phyloP scores from a whole-genome alignment of 1,140 invertebrate genomes.

The Drosophila rhopaloa region DNA sequence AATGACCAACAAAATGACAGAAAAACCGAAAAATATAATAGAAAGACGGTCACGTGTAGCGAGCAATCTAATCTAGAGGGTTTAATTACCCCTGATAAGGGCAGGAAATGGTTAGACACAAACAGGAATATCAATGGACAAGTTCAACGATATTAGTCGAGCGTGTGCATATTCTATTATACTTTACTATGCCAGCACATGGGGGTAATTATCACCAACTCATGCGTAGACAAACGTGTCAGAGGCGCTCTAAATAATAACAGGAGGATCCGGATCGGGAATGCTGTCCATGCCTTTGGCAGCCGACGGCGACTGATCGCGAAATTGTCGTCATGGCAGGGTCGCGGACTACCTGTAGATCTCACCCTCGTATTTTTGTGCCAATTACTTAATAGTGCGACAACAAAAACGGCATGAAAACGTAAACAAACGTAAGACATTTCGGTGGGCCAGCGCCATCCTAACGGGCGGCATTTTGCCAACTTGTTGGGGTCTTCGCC shows the following conservation, averaged over 20 bases:
- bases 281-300: slow-evolving; percentile 44
- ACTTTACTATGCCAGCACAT: slow-evolving; percentile 17
- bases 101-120: slow-evolving; percentile 34
- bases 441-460: slow-evolving; percentile 30
- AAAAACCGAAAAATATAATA: slow-evolving; percentile 22
- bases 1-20: slow-evolving; percentile 22
- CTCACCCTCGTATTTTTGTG: slow-evolving; percentile 55
- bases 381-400: slow-evolving; percentile 80
- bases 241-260: not conserved
- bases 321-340: slow-evolving; percentile 41
- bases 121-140: slow-evolving; percentile 22
- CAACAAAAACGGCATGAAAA: slow-evolving; percentile 29
- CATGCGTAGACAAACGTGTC: slow-evolving; percentile 41
- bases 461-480: slow-evolving; percentile 44
- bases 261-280: slow-evolving; percentile 5
- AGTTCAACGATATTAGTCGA: slow-evolving; percentile 1
- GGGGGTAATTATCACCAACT: slow-evolving; percentile 26
- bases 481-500: slow-evolving; percentile 42
- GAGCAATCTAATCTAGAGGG: slow-evolving; percentile 25
- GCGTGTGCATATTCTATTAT: slow-evolving; percentile 25
- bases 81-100: slow-evolving; percentile 41
- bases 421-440: slow-evolving; percentile 48
- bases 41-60: slow-evolving; percentile 23
- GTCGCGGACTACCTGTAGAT: slow-evolving; percentile 40
- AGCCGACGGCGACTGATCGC: slow-evolving; percentile 34